Evolutionary conservation across 2,888 invertebrate species (phyloP).

Genomic region (Tenthredo notha): DNA sequence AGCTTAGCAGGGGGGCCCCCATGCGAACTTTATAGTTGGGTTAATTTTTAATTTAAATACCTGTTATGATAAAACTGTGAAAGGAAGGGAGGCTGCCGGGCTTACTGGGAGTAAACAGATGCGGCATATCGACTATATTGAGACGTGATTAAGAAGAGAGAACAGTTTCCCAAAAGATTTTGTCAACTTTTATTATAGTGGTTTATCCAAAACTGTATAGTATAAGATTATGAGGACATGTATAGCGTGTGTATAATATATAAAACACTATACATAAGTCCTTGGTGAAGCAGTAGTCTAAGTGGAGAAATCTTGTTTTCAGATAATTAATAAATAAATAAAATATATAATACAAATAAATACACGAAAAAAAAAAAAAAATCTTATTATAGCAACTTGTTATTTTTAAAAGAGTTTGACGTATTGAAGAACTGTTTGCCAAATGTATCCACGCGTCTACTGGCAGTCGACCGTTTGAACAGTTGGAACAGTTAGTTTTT

Average conservation of each 20-base stretch:
- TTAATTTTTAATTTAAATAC: neutral
- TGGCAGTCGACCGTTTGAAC: neutral
- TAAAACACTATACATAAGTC: neutral
- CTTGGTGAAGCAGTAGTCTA: neutral
- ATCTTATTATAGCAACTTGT: neutral
- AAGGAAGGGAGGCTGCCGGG: neutral
- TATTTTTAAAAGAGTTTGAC: neutral
- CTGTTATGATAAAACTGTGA: constrained; percentile 35
- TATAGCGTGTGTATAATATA: neutral
- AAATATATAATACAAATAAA: neutral
- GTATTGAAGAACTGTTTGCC: neutral
- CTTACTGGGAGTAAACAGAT: neutral
- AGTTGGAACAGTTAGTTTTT: neutral
- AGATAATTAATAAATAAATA: neutral
- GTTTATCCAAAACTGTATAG: neutral
- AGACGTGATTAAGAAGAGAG: constrained; percentile 3
- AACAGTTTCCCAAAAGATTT: neutral
- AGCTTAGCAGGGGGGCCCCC: neutral
- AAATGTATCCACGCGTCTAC: neutral
- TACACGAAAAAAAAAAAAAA: neutral
- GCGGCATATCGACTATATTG: constrained; percentile 3
- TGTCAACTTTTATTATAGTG: neutral
- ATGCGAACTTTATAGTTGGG: neutral
- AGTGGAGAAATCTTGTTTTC: neutral
- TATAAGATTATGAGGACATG: too few species aligned